These are phyloP conservation scores for Camponotus floridanus DNA, from an alignment of 1,140 invertebrate genomes.

Conservation along the genomic window DNA sequence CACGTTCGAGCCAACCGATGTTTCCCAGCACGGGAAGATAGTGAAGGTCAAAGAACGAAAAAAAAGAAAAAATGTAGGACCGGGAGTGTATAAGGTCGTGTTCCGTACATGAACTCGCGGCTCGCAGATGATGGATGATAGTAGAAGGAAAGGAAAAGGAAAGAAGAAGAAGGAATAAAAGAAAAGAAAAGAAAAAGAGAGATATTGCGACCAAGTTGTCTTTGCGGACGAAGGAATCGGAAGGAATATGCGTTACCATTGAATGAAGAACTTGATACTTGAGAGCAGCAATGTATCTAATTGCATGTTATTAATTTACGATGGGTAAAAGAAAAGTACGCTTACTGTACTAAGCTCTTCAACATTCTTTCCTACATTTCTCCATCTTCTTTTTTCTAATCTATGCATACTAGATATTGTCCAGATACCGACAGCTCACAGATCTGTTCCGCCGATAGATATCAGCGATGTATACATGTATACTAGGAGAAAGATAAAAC, in stretches of 20 bases:
- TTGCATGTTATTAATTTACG: slow-evolving; percentile 80
- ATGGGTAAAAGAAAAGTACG: slow-evolving; percentile 81
- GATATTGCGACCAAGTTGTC: slow-evolving; percentile 21
- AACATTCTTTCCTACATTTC: slow-evolving; percentile 9
- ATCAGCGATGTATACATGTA: slow-evolving; percentile 74
- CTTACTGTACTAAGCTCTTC: slow-evolving; percentile 73
- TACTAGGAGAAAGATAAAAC: slow-evolving; percentile 64
- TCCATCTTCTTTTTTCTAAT: slow-evolving; percentile 30
- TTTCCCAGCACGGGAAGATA: slow-evolving; percentile 73
- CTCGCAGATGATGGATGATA: slow-evolving; percentile 71
- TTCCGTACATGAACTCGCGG: slow-evolving; percentile 65
- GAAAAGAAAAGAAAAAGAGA: background rate
- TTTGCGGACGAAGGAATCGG: background rate
- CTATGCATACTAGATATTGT: slow-evolving; percentile 75
- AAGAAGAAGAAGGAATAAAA: background rate
- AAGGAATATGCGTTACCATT: slow-evolving; percentile 67
- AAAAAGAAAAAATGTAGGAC: slow-evolving; percentile 36
- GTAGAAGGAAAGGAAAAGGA: slow-evolving; percentile 48
- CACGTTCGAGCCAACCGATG: slow-evolving; percentile 66
- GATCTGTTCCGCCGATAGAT: slow-evolving; percentile 81
- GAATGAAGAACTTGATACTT: slow-evolving; percentile 74
- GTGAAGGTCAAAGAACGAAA: slow-evolving; percentile 62
- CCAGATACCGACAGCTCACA: slow-evolving; percentile 80
- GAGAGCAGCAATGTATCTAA: slow-evolving; percentile 79
- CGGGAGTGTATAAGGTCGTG: slow-evolving; percentile 70